These are phyloP conservation scores for Rhysida immarginata DNA, from an alignment of 1,140 invertebrate species.

Conservation along the genomic window DNA sequence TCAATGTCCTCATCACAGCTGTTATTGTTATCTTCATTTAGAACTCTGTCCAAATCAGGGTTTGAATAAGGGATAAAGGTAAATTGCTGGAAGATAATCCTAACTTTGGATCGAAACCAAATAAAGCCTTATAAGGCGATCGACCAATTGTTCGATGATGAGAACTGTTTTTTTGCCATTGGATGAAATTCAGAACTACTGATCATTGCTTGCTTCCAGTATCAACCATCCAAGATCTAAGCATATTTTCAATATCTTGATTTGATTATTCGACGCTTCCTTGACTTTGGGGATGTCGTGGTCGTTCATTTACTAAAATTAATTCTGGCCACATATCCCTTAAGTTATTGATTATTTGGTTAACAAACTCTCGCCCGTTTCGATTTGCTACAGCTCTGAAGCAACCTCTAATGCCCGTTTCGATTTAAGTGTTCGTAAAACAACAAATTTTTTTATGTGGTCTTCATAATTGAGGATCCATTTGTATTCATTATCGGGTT, in stretches of 20 bases:
- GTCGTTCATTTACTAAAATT: constrained; percentile 6
- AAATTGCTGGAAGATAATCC: too few relatives aligned
- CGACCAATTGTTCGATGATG: constrained; percentile 9
- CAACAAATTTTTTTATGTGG: background rate
- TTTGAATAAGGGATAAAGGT: too few relatives aligned
- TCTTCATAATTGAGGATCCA: background rate
- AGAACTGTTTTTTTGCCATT: constrained; percentile 9
- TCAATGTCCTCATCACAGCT: too few relatives aligned
- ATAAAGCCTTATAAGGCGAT: constrained; percentile 5
- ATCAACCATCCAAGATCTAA: constrained; percentile 2
- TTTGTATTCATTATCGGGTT: background rate
- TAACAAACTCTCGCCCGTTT: constrained; percentile 9
- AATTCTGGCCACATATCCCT: constrained; percentile 4
- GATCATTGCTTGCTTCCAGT: constrained; percentile 1
- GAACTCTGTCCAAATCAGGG: too few relatives aligned
- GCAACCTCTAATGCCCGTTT: background rate
- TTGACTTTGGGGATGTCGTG: constrained; percentile 9
- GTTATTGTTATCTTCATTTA: too few relatives aligned
- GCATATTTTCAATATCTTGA: constrained; percentile 11
- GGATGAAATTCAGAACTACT: constrained; percentile 5
- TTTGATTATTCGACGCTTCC: constrained; percentile 9
- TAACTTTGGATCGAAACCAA: too few relatives aligned
- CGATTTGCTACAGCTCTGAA: background rate
- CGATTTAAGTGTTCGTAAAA: background rate
- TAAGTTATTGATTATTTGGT: constrained; percentile 8